These are phyloP conservation scores for Carterocephalus palaemon DNA, from an alignment of 2,888 invertebrate genomes.

Conservation along the genomic window DNA sequence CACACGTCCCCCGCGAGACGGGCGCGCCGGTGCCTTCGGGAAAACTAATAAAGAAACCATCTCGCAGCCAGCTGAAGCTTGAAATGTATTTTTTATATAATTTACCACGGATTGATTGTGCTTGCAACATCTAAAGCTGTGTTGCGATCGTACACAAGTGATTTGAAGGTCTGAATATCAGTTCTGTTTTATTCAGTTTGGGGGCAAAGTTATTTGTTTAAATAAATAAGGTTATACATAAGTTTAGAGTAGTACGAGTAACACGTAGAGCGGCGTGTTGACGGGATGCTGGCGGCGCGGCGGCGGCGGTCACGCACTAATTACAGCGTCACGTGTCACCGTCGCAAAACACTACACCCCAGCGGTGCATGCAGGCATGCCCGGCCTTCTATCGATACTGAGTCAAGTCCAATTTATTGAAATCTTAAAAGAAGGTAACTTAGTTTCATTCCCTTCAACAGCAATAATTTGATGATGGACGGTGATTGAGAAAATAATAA, in stretches of 20 bases:
- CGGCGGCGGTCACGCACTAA: constrained; percentile 66
- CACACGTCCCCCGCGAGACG: constrained; percentile 66
- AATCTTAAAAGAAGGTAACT: too few species aligned
- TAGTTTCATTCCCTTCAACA: too few species aligned
- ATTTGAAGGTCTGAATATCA: neutral
- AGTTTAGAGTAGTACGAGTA: constrained; percentile 37
- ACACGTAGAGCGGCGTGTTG: constrained; percentile 39
- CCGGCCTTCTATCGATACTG: constrained; percentile 7
- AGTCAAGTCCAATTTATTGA: too few species aligned
- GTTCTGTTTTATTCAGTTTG: constrained; percentile 6
- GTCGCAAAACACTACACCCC: constrained; percentile 58
- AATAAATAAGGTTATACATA: constrained; percentile 27
- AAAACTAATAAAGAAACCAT: constrained; percentile 80
- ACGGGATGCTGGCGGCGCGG: constrained; percentile 40
- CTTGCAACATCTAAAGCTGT: constrained; percentile 51
- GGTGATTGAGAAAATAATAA: too few species aligned
- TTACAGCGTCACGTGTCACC: constrained; percentile 67
- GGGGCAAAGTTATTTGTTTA: constrained; percentile 10
- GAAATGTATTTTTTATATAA: constrained; percentile 81
- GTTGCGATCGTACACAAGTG: neutral
- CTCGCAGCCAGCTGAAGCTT: constrained; percentile 75
- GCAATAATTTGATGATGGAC: too few species aligned
- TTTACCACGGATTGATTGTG: constrained; percentile 75
- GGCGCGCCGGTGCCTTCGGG: constrained; percentile 52
- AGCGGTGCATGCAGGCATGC: constrained; percentile 34